Evolutionary conservation across 35 echinoderm and acorn worm species (phyloP).

Genomic region (Lytechinus variegatus): DNA sequence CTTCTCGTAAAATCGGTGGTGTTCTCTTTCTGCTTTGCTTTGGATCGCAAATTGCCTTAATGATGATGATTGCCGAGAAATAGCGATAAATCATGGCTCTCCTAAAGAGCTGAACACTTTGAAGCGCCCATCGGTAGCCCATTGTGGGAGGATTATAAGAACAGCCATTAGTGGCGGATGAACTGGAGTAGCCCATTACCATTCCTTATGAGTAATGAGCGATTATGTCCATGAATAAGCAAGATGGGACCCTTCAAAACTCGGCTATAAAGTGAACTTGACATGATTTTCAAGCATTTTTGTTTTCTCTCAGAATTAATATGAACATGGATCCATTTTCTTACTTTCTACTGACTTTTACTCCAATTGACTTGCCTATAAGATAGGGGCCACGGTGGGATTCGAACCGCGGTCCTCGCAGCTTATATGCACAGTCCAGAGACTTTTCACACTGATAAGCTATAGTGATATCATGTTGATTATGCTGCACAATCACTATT

Average conservation of each 20-base stretch:
- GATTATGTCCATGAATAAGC: background rate
- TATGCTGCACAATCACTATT: too few relatives aligned
- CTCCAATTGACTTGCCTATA: too few relatives aligned
- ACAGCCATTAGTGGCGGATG: background rate
- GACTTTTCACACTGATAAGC: too few relatives aligned
- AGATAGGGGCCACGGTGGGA: too few relatives aligned
- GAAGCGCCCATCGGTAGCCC: background rate
- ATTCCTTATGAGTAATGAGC: background rate
- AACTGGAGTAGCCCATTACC: background rate
- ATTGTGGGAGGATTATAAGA: background rate
- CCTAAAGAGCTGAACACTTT: slow-evolving; percentile 5
- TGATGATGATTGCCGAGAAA: background rate
- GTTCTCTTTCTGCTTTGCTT: background rate
- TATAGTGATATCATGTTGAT: too few relatives aligned
- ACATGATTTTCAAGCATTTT: background rate
- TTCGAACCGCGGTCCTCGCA: too few relatives aligned
- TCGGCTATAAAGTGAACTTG: background rate
- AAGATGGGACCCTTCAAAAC: background rate
- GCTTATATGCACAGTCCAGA: too few relatives aligned
- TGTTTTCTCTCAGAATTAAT: too few relatives aligned
- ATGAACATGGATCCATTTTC: too few relatives aligned
- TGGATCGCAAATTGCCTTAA: background rate
- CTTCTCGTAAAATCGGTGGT: background rate
- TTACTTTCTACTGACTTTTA: too few relatives aligned
- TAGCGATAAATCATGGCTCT: background rate